Evolutionary conservation across 2,113 vertebrate species (phyloP).

Genomic region (Chinchilla lanigera): DNA sequence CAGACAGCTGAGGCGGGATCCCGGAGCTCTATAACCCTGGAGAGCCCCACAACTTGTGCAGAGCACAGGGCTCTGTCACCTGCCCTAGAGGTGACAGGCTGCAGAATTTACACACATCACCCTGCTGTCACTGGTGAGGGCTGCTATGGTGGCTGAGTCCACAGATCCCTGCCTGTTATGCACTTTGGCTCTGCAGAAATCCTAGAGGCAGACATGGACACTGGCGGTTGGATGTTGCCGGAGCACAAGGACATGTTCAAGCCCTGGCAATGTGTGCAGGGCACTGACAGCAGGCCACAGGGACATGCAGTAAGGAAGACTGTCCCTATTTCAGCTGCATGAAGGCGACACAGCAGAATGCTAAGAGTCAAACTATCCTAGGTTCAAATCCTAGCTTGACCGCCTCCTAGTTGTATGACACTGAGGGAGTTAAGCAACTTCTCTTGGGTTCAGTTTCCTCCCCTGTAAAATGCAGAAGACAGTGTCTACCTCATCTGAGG

Average conservation of each 20-base stretch:
- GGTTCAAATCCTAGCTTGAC: neutral
- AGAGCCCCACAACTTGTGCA: neutral
- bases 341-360: neutral
- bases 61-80: neutral
- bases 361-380: neutral
- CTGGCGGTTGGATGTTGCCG: neutral
- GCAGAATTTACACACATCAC: neutral
- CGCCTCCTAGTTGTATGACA: neutral
- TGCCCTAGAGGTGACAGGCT: neutral
- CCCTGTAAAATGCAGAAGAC: neutral
- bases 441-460: neutral
- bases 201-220: neutral
- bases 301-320: accelerated
- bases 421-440: neutral
- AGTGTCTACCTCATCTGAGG: neutral
- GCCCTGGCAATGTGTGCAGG: accelerated
- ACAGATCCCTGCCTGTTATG: neutral
- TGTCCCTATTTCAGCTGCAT: neutral
- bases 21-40: neutral
- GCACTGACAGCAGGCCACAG: too few relatives aligned
- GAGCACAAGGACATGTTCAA: neutral
- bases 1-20: too few relatives aligned
- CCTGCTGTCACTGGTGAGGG: neutral
- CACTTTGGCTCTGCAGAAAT: neutral
- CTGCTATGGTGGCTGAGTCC: too few relatives aligned